Conservation (phyloP, 2,113 vertebrate genomes). For the Microcebus ravelobensis region DNA sequence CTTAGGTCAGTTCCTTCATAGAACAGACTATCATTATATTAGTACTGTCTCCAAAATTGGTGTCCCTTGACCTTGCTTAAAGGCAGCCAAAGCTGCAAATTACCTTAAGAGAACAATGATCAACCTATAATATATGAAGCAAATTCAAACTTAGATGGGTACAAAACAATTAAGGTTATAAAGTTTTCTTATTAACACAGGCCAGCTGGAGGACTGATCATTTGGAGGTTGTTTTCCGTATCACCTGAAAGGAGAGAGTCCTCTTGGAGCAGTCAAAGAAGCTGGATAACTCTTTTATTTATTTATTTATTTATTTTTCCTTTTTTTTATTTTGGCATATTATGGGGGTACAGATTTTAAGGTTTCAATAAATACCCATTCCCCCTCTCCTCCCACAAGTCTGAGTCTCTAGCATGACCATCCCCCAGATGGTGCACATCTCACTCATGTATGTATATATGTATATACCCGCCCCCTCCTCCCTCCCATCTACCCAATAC, state of each 20-base stretch:
- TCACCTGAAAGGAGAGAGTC: neutral
- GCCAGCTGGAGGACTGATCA: neutral
- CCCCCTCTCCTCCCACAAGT: no score
- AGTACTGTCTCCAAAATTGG: neutral
- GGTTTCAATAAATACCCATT: no score
- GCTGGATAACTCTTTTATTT: neutral
- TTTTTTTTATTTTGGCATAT: no score
- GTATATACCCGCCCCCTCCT: no score
- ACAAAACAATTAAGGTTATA: neutral
- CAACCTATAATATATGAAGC: neutral
- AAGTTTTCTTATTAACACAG: neutral
- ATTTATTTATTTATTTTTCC: no score
- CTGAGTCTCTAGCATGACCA: no score
- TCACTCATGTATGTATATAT: no score
- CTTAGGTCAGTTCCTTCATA: neutral
- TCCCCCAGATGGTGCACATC: no score
- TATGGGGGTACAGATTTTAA: no score
- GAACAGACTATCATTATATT: neutral
- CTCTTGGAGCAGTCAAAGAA: neutral
- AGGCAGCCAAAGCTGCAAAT: neutral
- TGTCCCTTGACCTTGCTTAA: neutral
- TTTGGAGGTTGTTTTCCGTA: neutral
- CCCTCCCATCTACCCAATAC: no score
- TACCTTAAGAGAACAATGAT: neutral
- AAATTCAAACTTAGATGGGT: neutral